Evolutionary conservation across 2,888 invertebrate genomes (phyloP), one percentile per base, ranked within the genome.

Genomic region (Andrena haemorrhoa): DNA sequence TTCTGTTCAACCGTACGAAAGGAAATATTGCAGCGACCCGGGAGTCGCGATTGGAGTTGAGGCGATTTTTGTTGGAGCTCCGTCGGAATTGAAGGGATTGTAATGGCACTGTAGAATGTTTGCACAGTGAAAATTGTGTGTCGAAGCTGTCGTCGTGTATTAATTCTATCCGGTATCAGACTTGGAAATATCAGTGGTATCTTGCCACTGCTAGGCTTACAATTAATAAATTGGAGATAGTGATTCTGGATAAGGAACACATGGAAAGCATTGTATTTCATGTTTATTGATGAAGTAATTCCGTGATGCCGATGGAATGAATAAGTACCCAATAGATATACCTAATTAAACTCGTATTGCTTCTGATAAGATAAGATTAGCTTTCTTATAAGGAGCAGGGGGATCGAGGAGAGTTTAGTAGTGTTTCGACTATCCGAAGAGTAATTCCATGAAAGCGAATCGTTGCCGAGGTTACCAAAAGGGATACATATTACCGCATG

Each of bases 311-410:
- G 12, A 12, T 3, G 3, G 0, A 12, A 12, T 4, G 4, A 41
- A 7, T 33, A 33, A 0, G 3, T 41, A 41, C 2, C 41, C 12
- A 12, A 12, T 12, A 41, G 12, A 1, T 41, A 4, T 3, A 12
- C 1, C 41, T 41, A 41, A 41, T 41, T 41, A 12, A 41, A 41
- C 41, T 12, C 12, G 41, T 41, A 35, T 2, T 8, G 49, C n/a
- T 35, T 12, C 51, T 35, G 6, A 12, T 6, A 41, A 31, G 77
- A 79, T 79, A 77, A 79, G 79, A 79, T 79, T 78, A 69, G 47
- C 16, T 64, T 70, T 26, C 10, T 63, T 78, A 68, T 78, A 78
- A 61, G 8, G 10, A 20, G n/a, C 10, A 7, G 31, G 31, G 0
- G 16, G 58, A 8, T 29, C 10, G 2, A 16, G 8, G 6, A 1